phyloP scores from a whole-genome alignment of 2,888 invertebrate species.

The Agriopis marginaria region DNA sequence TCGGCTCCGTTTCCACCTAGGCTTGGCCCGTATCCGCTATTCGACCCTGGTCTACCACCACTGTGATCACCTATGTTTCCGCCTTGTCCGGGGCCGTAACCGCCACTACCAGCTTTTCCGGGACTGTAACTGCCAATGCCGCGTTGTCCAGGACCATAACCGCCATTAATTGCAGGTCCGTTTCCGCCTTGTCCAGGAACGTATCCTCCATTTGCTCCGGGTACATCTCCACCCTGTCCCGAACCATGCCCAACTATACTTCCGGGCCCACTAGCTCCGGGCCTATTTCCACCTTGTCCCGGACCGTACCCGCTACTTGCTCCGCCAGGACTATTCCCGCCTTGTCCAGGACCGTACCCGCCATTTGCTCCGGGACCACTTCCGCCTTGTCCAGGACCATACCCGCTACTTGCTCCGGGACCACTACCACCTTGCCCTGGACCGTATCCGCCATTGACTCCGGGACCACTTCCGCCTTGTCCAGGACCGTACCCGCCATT shows the following conservation, averaged over 20 bases:
- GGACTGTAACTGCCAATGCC: slow-evolving; percentile 2
- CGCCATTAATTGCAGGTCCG: slow-evolving; percentile 31
- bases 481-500: slow-evolving; percentile 19
- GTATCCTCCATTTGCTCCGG: slow-evolving; percentile 30
- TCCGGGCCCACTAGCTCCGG: slow-evolving; percentile 2
- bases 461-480: slow-evolving; percentile 12
- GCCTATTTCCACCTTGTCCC: slow-evolving; percentile 26
- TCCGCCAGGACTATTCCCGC: slow-evolving; percentile 16
- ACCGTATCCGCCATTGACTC: slow-evolving; percentile 32
- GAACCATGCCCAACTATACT: neutral
- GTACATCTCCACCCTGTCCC: slow-evolving; percentile 8
- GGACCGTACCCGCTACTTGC: slow-evolving; percentile 40
- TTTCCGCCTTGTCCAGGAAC: slow-evolving; percentile 30
- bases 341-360: slow-evolving; percentile 11
- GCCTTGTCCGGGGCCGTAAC: slow-evolving; percentile 27
- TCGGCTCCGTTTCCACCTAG: neutral
- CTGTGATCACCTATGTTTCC: neutral
- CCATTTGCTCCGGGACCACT: slow-evolving; percentile 5
- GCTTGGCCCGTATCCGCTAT: slow-evolving; percentile 12
- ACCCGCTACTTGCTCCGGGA: slow-evolving; percentile 35
- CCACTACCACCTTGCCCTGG: slow-evolving; percentile 31
- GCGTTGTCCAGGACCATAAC: slow-evolving; percentile 40
- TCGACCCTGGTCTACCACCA: neutral
- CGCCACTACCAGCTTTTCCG: slow-evolving; percentile 13
- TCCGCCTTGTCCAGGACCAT: slow-evolving; percentile 36